Evolutionary conservation across 2,797 vertebrate species (phyloP), one percentile per base, ranked within the genome.

Genomic region (Tarsius wallacei): DNA sequence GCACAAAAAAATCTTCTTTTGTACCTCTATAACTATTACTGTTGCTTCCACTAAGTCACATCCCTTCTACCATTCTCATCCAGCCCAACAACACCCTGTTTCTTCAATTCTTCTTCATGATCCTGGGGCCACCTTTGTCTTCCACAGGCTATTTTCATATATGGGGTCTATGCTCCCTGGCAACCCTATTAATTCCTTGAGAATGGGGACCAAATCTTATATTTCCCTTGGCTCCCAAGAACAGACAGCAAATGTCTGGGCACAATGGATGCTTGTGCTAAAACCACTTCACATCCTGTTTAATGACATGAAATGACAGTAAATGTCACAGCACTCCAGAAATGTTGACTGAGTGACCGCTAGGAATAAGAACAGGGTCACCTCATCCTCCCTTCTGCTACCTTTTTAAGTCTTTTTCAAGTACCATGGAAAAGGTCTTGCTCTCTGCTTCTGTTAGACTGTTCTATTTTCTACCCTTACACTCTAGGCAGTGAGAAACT

Each of bases 401-500:
- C 36, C 22, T 71, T 94, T 97, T 95, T 83, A 74, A 94, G 77
- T 84, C 71, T 96, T 96, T 97, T 94, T 88, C 74, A 97, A 96
- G 94, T 86, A 93, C 61, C 55, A 89, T 64, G 71, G 82, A 87
- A 97, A 97, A 97, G 90, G 83, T 95, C 93, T 95, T 97, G 78
- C 94, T 95, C 94, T 95, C 90, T 95, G 95, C 55, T 96, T 97
- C 96, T 97, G 80, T 97, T 97, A 97, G 83, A 95, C 86, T 95
- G 85, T 97, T 97, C 95, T 96, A 96, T 96, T 97, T 97, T 98
- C 90, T 97, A 74, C 57, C 76, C 42, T 97, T 96, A 91, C 59
- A 96, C 83, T 95, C 94, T 71, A 96, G 86, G 64, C 83, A 96
- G 93, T 97, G 96, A 98, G 93, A 98, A 97, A 95, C 82, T 96